A percentile compares a stretch with the other conserved stretches of the same genome.
Evolutionary conservation across 2,888 invertebrate species (phyloP).

Genomic region (Ophion costatus): DNA sequence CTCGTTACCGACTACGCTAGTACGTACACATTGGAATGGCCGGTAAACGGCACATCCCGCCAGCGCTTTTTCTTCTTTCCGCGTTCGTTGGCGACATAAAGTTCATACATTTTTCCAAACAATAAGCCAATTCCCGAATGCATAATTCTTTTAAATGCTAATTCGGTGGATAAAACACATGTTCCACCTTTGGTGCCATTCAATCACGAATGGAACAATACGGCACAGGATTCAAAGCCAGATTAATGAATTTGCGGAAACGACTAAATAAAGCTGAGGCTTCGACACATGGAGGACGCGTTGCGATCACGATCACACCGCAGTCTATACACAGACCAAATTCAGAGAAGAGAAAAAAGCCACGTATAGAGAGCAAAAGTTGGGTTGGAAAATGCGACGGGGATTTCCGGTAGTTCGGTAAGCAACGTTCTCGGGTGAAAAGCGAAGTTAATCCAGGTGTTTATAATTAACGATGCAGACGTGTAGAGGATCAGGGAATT

Average conservation of each 20-base stretch:
- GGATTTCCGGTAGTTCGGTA: slow-evolving; percentile 14
- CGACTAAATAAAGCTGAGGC: too few relatives aligned
- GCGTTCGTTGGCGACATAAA: slow-evolving; percentile 1
- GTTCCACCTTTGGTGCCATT: too few relatives aligned
- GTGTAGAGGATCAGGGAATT: slow-evolving; percentile 24
- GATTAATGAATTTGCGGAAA: too few relatives aligned
- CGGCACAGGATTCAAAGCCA: too few relatives aligned
- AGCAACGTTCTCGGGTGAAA: slow-evolving; percentile 21
- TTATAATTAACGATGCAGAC: slow-evolving; percentile 41
- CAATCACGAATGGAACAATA: too few relatives aligned
- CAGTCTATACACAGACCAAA: too few relatives aligned
- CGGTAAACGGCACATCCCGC: slow-evolving; percentile 44
- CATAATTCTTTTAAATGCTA: not conserved
- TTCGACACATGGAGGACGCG: too few relatives aligned
- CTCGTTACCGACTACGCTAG: slow-evolving; percentile 26
- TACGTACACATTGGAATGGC: slow-evolving; percentile 22
- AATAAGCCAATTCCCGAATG: not conserved
- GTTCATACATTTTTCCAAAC: slow-evolving; percentile 4
- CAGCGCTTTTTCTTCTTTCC: not conserved
- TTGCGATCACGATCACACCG: too few relatives aligned
- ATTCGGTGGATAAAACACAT: too few relatives aligned
- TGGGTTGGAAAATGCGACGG: not conserved
- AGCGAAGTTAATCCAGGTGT: slow-evolving; percentile 39
- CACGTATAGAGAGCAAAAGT: not conserved
- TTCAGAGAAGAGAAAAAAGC: too few relatives aligned